A percentile compares a stretch with the other conserved stretches of the same genome.
Evolutionary conservation across 2,888 invertebrate species (phyloP).

Genomic region (Leptogaster cylindrica): DNA sequence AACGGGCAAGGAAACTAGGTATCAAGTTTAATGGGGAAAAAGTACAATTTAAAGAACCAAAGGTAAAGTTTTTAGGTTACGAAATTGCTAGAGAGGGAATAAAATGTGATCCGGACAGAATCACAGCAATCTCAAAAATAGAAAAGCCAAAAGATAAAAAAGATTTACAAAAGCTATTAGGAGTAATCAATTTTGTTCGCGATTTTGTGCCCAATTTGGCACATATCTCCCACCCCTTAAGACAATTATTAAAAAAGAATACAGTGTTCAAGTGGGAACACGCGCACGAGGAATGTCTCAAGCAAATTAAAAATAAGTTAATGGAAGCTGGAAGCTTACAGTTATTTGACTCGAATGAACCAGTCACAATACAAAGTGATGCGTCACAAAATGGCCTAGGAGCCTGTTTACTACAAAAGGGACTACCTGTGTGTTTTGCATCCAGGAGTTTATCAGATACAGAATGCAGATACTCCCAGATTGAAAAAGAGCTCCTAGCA

Average conservation of each 20-base stretch:
- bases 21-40: constrained; percentile 17
- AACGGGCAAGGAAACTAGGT: neutral
- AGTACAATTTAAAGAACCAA: neutral
- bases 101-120: neutral
- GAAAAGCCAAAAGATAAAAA: constrained; percentile 45
- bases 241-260: constrained; percentile 48
- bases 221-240: neutral
- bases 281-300: constrained; percentile 40
- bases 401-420: constrained; percentile 46
- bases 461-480: constrained; percentile 44
- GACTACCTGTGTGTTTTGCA: constrained; percentile 43
- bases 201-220: neutral
- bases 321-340: constrained; percentile 40
- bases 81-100: neutral
- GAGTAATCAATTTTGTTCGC: constrained; percentile 46
- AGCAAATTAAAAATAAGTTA: constrained; percentile 43
- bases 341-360: constrained; percentile 41
- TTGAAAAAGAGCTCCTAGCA: constrained; percentile 44
- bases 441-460: constrained; percentile 41
- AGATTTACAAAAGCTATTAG: constrained; percentile 46
- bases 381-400: constrained; percentile 45
- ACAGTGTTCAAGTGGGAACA: constrained; percentile 43
- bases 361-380: constrained; percentile 44
- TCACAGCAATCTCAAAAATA: constrained; percentile 40
- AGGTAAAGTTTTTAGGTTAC: neutral